Conservation (phyloP, 2,797 vertebrate genomes). For the Nyctalus aviator region DNA sequence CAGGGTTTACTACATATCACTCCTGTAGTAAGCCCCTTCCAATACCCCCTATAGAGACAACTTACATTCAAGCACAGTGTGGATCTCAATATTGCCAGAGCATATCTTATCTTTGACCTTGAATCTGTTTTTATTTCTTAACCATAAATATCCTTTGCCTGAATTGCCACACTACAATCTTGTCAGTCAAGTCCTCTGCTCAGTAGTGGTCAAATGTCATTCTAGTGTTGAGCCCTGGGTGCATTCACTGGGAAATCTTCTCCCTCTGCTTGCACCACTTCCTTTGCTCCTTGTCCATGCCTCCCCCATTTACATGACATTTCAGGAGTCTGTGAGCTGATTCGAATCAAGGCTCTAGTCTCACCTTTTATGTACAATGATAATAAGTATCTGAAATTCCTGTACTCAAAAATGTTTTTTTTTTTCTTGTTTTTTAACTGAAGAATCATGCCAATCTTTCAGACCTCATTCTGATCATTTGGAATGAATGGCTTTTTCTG, state of each 20-base stretch:
- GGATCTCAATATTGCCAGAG: not conserved
- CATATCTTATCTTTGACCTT: not conserved
- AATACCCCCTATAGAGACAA: fast-evolving
- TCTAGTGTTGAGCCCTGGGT: not conserved
- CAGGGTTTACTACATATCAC: not conserved
- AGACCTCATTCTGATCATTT: not conserved
- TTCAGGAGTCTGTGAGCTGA: not conserved
- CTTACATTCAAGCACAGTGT: not conserved
- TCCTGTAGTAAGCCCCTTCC: not conserved
- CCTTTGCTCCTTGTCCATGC: not conserved
- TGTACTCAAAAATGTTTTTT: not conserved
- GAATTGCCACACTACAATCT: not conserved
- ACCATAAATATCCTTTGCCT: not conserved
- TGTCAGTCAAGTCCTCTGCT: not conserved
- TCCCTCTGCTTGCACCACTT: not conserved
- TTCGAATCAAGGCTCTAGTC: not conserved
- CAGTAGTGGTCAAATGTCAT: not conserved
- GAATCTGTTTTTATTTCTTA: not conserved
- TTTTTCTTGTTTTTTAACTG: not conserved
- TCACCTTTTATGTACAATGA: not conserved
- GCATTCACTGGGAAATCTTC: not conserved
- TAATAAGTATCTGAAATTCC: not conserved
- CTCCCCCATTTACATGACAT: not conserved
- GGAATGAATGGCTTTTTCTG: not conserved
- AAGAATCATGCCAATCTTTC: not conserved